Evolutionary conservation across 1,140 invertebrate species (phyloP).

Genomic region (Idris sp.): DNA sequence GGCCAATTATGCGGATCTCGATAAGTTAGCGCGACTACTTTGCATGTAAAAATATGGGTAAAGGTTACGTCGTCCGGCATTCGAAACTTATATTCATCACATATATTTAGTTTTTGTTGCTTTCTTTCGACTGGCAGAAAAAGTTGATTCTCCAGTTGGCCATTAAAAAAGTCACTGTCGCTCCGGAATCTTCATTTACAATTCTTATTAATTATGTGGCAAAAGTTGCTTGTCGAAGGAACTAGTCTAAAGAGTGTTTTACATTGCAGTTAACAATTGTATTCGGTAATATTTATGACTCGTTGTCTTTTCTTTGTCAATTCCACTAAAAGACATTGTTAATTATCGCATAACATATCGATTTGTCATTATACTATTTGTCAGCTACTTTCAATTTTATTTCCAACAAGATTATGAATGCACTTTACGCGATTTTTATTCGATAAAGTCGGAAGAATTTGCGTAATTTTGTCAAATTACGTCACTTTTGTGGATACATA

Average conservation of each 20-base stretch:
- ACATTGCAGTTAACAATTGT: no score
- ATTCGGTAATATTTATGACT: no score
- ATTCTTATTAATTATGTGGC: no score
- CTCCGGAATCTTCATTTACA: no score
- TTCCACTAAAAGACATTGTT: no score
- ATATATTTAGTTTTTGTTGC: slow-evolving; percentile 11
- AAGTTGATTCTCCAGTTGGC: no score
- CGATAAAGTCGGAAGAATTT: slow-evolving; percentile 13
- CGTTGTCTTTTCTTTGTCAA: no score
- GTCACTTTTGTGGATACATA: slow-evolving; percentile 3
- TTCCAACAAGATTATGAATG: slow-evolving; percentile 14
- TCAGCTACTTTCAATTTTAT: slow-evolving; percentile 28
- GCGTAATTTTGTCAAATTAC: slow-evolving; percentile 2
- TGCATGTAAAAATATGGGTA: slow-evolving; percentile 53
- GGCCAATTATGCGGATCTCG: slow-evolving; percentile 63
- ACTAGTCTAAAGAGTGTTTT: no score
- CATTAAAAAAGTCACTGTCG: no score
- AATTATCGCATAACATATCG: slow-evolving; percentile 9
- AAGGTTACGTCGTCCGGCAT: slow-evolving; percentile 44
- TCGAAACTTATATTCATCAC: slow-evolving; percentile 12
- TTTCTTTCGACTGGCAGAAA: no score
- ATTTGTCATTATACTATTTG: no score
- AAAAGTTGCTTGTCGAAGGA: no score
- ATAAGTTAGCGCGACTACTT: slow-evolving; percentile 51
- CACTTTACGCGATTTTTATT: slow-evolving; percentile 24